Base-by-base conservation (phyloP, 1,140 invertebrate species). In the Drosophila pallidifrons region DNA sequence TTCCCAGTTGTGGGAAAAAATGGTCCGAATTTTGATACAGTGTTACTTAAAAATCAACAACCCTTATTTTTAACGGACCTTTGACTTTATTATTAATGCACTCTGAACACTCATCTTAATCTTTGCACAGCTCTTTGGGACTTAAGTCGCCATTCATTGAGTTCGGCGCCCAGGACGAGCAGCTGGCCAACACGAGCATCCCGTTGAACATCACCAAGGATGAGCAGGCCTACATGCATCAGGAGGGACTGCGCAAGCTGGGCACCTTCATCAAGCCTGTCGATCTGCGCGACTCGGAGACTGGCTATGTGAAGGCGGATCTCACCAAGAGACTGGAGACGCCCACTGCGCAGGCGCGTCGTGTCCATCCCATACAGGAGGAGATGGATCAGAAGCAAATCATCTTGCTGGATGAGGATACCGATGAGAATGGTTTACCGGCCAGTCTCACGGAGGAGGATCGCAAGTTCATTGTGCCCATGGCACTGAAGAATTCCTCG, bases 341-440 rank as follows among this genome's bases (percentile, higher is more conserved):
- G 11, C 66, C 72, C 10, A 82, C 55, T 11, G 70, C 70, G 5
- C 72, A 77, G 58, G 75, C 77, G 8, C 58, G 83, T 5, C 77
- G 81, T 0, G 38, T 85, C 4, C 89, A 90, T 79, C 91, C 89
- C 1, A 91, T 92, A 38, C 87, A 90, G 41, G 91, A 91, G 67
- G 91, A 92, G 68, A 92, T 92, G 89, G 87, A 92, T 59, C 91
- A 90, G 51, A 92, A 92, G 54, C 85, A 92, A 73, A 92, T 92
- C 1, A 86, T 91, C 15, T 69, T 92, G 38, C 77, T 92, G n/a
- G 91, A 92, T 35, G 91, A 92, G 41, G 89, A 91, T 65, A 91
- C 86, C 30, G 91, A 92, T 71, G 91, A 91, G 35, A 91, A 92
- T 60, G 81, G 82, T 49, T 67, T 91, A 38, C 87, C 91, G 1